Evolutionary conservation across 2,888 invertebrate genomes (phyloP), one percentile per base, ranked within the genome.

Genomic region (Gastracanthus pulcherrimus): DNA sequence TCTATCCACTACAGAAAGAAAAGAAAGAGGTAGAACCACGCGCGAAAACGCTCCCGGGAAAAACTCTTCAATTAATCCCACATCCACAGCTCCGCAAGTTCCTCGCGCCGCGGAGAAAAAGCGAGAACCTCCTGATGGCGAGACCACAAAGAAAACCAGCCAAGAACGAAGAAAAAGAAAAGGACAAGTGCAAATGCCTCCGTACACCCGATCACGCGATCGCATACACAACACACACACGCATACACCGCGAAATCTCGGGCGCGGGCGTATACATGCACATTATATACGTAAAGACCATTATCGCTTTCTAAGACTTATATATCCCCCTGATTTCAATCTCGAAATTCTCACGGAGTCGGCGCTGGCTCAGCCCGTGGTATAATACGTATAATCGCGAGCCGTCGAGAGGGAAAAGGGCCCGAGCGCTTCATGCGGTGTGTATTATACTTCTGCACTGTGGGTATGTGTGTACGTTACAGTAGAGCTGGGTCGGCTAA

Each of bases 301-400:
- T 76, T 76, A 76, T 76, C 76, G 69, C 76, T 76, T 76, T 76
- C 76, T 76, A 60, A 60, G 69, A n/a, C 34, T n/a, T n/a, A n/a
- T n/a, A n/a, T n/a, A 55, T 19, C 9, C 48, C 64, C n/a, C n/a
- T n/a, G 69, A 77, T 77, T 69, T 77, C 58, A 26, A 69, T 70
- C 64, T 51, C 23, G 29, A 16, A 16, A 64, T 78, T 78, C 78
- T 78, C 78, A 78, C 78, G 62, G 51, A n/a, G n/a, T n/a, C n/a
- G n/a, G 29, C 4, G 19, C 13, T n/a, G 16, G 5, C n/a, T n/a
- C n/a, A n/a, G n/a, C n/a, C n/a, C n/a, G n/a, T n/a, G n/a, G n/a
- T n/a, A n/a, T 66, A 66, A 38, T 31, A 58, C 58, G 38, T 51
- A 69, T 55, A 66, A 38, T 55, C 55, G 66, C 29, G 23, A n/a